Base-by-base conservation (phyloP, 2,113 vertebrate genomes). In the Canis aureus region DNA sequence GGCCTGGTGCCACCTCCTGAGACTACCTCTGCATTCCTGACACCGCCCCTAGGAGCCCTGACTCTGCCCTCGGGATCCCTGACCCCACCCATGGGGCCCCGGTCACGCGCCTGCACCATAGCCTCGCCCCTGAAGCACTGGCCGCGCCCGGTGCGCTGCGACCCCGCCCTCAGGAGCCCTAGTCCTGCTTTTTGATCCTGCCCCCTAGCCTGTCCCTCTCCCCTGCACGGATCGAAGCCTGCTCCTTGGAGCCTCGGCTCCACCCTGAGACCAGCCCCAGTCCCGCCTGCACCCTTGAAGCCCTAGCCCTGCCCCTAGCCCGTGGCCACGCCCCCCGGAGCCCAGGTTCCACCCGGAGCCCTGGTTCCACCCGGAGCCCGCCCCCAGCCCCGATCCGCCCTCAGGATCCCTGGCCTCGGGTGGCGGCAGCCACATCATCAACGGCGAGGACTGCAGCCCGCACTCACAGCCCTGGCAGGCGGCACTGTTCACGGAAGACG, bases 391-490 rank as follows among this genome's bases (percentile, higher is more conserved):
- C 71, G 78, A 38, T 95, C 87, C 43, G 59, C 74, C 73, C 73
- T 51, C 81, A 97, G 96, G 96, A 5, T 67, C 87, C 20, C 49
- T 8, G 1, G 91, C 57, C 62, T 69, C 55, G 1, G 2, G 7
- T 0, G 13, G 38, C 8, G n/a, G 86, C 57, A 23, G 74, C 85
- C 66, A 32, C 22, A 93, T 97, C 84, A 38, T 95, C 0, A 76
- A 83, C 49, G 94, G 96, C 17, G 94, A 98, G 74, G 96, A 92
- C 94, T 95, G 96, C 85, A 25, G 0, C 62, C 96, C 96, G 6
- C 76, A 96, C 94, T 96, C 95, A 2, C 97, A 98, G 89, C 97
- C 97, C 92, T 94, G 97, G 97, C 97, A 98, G 95, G 96, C 76
- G 5, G 96, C 96, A 0, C 94, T 98, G 57, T 74, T 97, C 80